Conservation (phyloP, 2,797 vertebrate species). For the Catamblyrhynchus diadema region DNA sequence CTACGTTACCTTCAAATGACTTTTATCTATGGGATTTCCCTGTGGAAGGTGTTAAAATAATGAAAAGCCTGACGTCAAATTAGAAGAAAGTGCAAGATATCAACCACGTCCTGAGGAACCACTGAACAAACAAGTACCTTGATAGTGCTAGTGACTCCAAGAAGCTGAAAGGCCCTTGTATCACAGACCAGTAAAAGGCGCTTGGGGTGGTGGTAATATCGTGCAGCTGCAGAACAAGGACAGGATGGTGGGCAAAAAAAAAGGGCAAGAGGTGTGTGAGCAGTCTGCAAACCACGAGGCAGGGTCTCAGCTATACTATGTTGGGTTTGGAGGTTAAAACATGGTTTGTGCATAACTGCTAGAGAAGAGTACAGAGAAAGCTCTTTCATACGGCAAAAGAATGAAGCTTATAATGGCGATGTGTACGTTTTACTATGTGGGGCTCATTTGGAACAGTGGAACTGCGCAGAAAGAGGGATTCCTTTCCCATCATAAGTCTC, state of each 20-base stretch:
- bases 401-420: neutral
- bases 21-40: neutral
- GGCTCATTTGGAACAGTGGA: neutral
- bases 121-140: neutral
- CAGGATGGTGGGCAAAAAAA: neutral
- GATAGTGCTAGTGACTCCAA: neutral
- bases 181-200: neutral
- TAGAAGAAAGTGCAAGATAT: neutral
- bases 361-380: neutral
- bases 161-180: neutral
- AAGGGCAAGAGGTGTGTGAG: neutral
- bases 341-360: neutral
- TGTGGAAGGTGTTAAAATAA: neutral
- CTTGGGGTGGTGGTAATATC: neutral
- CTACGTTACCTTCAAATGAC: neutral
- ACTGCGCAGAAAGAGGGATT: neutral
- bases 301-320: neutral
- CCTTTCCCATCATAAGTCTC: neutral
- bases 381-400: neutral
- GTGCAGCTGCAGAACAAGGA: neutral
- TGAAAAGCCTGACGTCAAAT: neutral
- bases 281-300: neutral
- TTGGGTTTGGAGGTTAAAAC: neutral
- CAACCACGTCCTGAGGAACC: neutral
- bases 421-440: neutral